Evolutionary conservation across 2,797 vertebrate species (phyloP).

Genomic region (Coregonus suidteri): DNA sequence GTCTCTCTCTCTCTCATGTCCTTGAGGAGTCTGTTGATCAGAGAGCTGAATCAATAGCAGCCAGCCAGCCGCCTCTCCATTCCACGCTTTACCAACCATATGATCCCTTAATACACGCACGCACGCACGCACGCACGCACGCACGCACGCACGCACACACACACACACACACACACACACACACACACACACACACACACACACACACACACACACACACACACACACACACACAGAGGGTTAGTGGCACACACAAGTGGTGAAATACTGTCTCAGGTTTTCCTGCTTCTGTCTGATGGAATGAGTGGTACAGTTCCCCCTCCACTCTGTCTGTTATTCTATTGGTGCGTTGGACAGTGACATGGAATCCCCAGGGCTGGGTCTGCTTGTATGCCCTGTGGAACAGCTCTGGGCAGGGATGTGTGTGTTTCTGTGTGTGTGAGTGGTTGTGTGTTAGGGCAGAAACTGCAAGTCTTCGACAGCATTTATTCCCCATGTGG

Average conservation of each 20-base stretch:
- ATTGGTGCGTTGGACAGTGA: conserved; percentile 27
- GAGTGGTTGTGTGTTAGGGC: no score
- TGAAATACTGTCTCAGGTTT: conserved; percentile 12
- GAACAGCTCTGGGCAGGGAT: conserved; percentile 33
- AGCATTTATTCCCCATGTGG: conserved; percentile 31
- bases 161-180: conserved; percentile 21
- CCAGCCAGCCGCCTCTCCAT: conserved; percentile 52
- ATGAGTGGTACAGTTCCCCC: conserved; percentile 24
- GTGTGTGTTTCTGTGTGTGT: no score
- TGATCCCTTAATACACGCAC: conserved; percentile 66
- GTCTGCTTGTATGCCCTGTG: conserved; percentile 21
- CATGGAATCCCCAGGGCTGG: conserved; percentile 15
- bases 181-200: conserved; percentile 35
- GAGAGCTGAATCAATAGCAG: conserved; percentile 64
- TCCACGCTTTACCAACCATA: conserved; percentile 77
- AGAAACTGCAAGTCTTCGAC: no score
- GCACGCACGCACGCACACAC: no score
- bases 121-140: no score
- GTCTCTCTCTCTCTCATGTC: conserved; percentile 32
- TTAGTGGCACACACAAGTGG: conserved; percentile 1
- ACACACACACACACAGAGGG: not conserved
- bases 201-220: conserved; percentile 26
- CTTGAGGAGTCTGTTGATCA: conserved; percentile 53
- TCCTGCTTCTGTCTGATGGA: conserved; percentile 9
- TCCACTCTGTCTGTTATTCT: not conserved